Conservation (phyloP, 2,113 vertebrate genomes). For the Psephotus haematonotus region DNA sequence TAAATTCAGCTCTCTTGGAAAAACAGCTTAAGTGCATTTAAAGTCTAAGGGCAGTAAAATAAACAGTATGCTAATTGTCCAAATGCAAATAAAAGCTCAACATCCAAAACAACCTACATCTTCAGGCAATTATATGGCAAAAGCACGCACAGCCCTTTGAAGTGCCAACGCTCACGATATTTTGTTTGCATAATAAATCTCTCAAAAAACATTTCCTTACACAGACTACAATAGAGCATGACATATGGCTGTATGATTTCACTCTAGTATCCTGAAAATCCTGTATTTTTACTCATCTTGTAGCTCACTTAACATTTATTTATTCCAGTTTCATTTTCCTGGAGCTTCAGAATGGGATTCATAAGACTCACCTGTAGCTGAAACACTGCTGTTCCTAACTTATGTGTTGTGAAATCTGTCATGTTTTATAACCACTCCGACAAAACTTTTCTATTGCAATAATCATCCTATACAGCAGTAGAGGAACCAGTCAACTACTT, state of each 20-base stretch:
- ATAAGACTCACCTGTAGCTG: not conserved
- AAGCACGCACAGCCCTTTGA: not conserved
- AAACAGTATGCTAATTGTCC: conserved; percentile 49
- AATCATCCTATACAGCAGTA: not conserved
- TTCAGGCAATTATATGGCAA: conserved; percentile 17
- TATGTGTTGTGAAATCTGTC: not conserved
- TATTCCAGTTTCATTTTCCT: not conserved
- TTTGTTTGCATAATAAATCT: conserved; percentile 38
- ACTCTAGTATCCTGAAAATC: not conserved
- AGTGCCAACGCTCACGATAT: not conserved
- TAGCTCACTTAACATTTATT: not conserved
- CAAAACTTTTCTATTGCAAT: not conserved
- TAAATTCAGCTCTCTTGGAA: conserved; percentile 31
- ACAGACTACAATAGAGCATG: not conserved
- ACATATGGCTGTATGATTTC: fast-evolving
- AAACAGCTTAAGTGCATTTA: conserved; percentile 51
- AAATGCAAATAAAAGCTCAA: conserved; percentile 49
- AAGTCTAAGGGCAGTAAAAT: conserved; percentile 21
- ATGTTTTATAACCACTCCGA: not conserved
- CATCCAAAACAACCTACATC: not conserved
- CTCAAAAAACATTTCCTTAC: not conserved
- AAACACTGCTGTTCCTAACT: not conserved
- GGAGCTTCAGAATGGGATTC: not conserved
- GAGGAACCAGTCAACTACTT: not conserved
- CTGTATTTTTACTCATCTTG: not conserved